These are phyloP conservation scores for Ericerus pela DNA, from an alignment of 1,140 invertebrate species.

Conservation along the genomic window DNA sequence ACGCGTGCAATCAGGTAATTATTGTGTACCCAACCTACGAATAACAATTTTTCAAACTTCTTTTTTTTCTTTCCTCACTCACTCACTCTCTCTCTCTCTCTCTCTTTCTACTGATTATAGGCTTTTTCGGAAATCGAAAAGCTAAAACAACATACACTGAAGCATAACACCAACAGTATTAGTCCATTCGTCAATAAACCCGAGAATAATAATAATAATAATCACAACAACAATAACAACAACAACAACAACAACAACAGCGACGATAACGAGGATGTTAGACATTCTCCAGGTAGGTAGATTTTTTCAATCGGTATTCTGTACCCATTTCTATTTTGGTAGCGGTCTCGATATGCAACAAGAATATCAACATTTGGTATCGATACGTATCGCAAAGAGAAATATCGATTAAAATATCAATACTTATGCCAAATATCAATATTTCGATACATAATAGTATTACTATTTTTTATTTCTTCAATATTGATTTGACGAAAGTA, in stretches of 20 bases:
- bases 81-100: not conserved
- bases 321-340: too few relatives aligned
- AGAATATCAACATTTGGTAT: too few relatives aligned
- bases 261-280: conserved; percentile 15
- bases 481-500: too few relatives aligned
- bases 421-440: too few relatives aligned
- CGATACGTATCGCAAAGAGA: too few relatives aligned
- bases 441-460: too few relatives aligned
- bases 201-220: conserved; percentile 34
- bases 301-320: not conserved
- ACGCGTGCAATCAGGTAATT: conserved; percentile 62
- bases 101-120: conserved; percentile 26
- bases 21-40: not conserved
- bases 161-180: conserved; percentile 45
- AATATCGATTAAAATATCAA: too few relatives aligned
- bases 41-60: not conserved
- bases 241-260: conserved; percentile 24
- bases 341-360: too few relatives aligned
- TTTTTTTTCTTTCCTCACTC: not conserved
- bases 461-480: too few relatives aligned
- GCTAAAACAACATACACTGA: conserved; percentile 49
- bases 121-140: conserved; percentile 53
- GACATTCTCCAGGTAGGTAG: conserved; percentile 18
- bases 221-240: too few relatives aligned
- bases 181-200: conserved; percentile 31